These are phyloP conservation scores for Brachionus angularis DNA, from an alignment of 1,140 invertebrate species.

Conservation along the genomic window DNA sequence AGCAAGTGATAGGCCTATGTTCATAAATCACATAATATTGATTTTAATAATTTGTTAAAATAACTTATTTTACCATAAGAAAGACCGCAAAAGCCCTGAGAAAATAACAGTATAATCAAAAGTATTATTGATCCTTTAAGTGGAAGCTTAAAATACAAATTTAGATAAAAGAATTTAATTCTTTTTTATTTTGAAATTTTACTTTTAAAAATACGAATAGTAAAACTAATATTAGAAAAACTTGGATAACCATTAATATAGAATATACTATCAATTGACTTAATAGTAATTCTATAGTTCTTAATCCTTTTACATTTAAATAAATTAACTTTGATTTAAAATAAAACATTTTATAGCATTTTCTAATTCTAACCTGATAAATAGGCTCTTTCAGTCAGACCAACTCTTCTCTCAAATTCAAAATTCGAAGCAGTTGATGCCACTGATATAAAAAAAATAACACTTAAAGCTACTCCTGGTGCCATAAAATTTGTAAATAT, in stretches of 20 bases:
- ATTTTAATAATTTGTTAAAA: neutral
- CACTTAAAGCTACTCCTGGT: conserved; percentile 81
- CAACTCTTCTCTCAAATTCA: conserved; percentile 71
- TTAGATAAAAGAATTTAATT: neutral
- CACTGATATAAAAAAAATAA: conserved; percentile 91
- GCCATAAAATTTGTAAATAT: conserved; percentile 92
- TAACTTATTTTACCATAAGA: conserved; percentile 11
- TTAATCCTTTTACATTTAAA: neutral
- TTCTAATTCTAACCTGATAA: conserved; percentile 45
- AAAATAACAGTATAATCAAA: neutral
- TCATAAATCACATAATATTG: neutral
- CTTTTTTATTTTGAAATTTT: neutral
- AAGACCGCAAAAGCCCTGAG: conserved; percentile 41
- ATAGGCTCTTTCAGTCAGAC: conserved; percentile 50
- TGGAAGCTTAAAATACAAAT: conserved; percentile 12
- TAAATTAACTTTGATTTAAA: neutral
- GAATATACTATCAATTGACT: conserved; percentile 37
- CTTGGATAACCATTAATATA: conserved; percentile 23
- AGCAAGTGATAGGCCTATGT: neutral
- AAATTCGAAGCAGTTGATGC: conserved; percentile 85
- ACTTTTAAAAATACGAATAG: conserved; percentile 21
- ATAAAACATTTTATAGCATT: neutral
- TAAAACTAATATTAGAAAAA: conserved; percentile 14
- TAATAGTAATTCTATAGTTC: conserved; percentile 11
- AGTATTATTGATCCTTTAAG: conserved; percentile 7